phyloP scores from a whole-genome alignment of 2,113 vertebrate species.

The Morphnarchus princeps region DNA sequence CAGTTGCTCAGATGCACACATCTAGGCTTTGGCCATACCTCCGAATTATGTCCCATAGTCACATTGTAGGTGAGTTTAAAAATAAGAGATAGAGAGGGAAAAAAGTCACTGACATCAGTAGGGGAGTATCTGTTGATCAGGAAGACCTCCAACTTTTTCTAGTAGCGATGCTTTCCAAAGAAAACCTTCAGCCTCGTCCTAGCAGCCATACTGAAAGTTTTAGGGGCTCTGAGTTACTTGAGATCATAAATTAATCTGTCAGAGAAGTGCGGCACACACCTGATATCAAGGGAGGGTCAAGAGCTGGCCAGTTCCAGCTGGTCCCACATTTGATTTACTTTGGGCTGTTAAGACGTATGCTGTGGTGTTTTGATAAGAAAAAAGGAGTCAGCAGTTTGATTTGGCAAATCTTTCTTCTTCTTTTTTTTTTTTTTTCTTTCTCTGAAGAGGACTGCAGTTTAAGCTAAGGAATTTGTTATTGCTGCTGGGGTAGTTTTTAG shows the following conservation, averaged over 20 bases:
- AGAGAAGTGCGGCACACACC: conserved; percentile 40
- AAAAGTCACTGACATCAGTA: background rate
- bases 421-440: background rate
- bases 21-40: background rate
- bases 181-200: background rate
- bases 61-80: background rate
- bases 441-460: conserved; percentile 46
- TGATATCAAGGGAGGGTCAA: conserved; percentile 63
- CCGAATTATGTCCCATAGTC: background rate
- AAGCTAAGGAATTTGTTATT: conserved; percentile 60
- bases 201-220: conserved; percentile 17
- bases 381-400: conserved; percentile 77
- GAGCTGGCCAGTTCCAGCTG: conserved; percentile 67
- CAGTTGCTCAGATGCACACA: background rate
- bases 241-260: conserved; percentile 59
- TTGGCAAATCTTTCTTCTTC: conserved; percentile 46
- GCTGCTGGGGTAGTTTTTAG: conserved; percentile 59
- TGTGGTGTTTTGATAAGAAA: conserved; percentile 71
- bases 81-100: background rate
- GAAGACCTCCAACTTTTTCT: background rate
- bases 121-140: rapidly evolving
- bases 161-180: background rate
- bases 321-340: conserved; percentile 68
- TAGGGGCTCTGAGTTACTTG: conserved; percentile 7
- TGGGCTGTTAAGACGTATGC: conserved; percentile 57